Conservation (phyloP, 1,140 invertebrate genomes). For the Heliothis subflexa region DNA sequence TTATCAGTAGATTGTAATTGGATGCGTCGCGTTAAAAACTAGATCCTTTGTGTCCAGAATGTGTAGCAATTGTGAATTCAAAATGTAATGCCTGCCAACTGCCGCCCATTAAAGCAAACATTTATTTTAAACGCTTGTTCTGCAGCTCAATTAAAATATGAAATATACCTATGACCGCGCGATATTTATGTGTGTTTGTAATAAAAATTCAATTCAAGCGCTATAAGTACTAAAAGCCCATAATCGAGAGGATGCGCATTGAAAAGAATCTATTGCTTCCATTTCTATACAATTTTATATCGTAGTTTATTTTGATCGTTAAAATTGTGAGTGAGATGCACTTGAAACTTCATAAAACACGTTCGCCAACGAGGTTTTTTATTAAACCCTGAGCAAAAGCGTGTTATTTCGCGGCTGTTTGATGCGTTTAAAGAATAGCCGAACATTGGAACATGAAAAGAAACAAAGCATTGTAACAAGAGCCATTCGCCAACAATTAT, state of each 20-base stretch:
- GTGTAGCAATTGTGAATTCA: conserved; percentile 40
- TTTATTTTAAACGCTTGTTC: conserved; percentile 5
- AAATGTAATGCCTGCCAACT: conserved; percentile 41
- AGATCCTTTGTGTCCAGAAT: conserved; percentile 53
- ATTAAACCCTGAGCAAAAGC: background rate
- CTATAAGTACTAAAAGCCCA: conserved; percentile 1
- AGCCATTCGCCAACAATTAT: conserved; percentile 32
- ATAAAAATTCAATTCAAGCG: background rate
- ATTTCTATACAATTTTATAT: background rate
- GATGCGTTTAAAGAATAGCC: background rate
- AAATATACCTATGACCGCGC: conserved; percentile 18
- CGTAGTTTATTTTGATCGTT: conserved; percentile 14
- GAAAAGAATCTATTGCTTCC: background rate
- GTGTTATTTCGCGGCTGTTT: conserved; percentile 3
- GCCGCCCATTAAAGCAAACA: conserved; percentile 17
- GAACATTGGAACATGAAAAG: background rate
- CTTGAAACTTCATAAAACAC: conserved; percentile 10
- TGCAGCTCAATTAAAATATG: conserved; percentile 22
- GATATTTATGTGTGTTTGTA: conserved; percentile 1
- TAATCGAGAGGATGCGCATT: conserved; percentile 1
- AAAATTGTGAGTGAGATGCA: background rate
- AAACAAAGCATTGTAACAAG: conserved; percentile 7
- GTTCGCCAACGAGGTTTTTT: background rate
- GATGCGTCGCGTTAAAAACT: conserved; percentile 55
- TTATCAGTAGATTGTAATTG: conserved; percentile 71